phyloP scores from a whole-genome alignment of 2,888 invertebrate genomes.

The Gandaritis pyraliata region DNA sequence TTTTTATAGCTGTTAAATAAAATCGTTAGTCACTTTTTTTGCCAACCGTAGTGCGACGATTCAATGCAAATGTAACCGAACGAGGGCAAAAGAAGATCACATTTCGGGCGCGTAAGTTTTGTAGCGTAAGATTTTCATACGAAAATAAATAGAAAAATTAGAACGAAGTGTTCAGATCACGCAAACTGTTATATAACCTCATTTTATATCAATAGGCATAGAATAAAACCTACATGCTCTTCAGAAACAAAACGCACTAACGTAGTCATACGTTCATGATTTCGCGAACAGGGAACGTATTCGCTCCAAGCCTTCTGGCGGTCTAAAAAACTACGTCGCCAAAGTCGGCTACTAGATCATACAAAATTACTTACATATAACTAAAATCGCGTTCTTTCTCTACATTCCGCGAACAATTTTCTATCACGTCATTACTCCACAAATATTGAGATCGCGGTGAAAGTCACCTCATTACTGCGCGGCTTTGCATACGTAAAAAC shows the following conservation, averaged over 20 bases:
- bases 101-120: slow-evolving; percentile 16
- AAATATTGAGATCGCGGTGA: slow-evolving; percentile 59
- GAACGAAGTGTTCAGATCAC: no score
- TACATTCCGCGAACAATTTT: slow-evolving; percentile 38
- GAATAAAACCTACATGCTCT: no score
- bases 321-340: no score
- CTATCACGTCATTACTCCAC: slow-evolving; percentile 54
- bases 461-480: slow-evolving; percentile 48
- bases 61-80: slow-evolving; percentile 71
- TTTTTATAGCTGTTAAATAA: not conserved
- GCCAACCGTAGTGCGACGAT: slow-evolving; percentile 48
- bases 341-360: not conserved
- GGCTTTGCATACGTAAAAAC: slow-evolving; percentile 40
- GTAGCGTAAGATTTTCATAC: not conserved
- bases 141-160: not conserved
- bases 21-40: slow-evolving; percentile 32
- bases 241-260: no score
- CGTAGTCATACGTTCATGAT: no score
- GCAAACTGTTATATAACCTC: no score
- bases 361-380: not conserved
- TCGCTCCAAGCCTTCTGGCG: no score
- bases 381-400: slow-evolving; percentile 20
- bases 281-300: no score
- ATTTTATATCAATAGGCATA: no score
- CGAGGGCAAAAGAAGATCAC: slow-evolving; percentile 38